Evolutionary conservation across 2,888 invertebrate species (phyloP).

Genomic region (Drosophila fungiperda): DNA sequence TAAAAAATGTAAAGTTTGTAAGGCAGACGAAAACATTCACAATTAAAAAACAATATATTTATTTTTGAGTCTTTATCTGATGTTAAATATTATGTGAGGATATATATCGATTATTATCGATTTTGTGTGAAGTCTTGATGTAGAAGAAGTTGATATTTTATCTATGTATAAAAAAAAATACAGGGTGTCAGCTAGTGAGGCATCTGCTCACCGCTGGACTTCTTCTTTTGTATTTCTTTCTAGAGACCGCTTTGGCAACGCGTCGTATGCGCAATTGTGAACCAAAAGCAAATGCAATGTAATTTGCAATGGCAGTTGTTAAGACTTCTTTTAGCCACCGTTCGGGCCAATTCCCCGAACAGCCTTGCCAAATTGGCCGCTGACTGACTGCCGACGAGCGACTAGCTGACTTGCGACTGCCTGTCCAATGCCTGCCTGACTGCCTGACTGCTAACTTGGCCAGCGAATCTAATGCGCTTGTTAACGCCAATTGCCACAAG

Average conservation of each 20-base stretch:
- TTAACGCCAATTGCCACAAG: conserved; percentile 77
- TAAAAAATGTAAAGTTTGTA: not conserved
- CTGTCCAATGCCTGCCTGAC: not conserved
- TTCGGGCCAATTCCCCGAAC: conserved; percentile 73
- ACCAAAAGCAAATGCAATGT: conserved; percentile 55
- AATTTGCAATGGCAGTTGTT: conserved; percentile 76
- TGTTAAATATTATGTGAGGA: not conserved
- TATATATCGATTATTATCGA: not conserved
- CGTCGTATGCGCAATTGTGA: conserved; percentile 67
- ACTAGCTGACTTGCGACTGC: conserved; percentile 27
- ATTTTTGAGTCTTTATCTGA: not conserved
- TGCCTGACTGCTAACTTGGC: conserved; percentile 29
- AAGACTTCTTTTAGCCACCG: conserved; percentile 62
- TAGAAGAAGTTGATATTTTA: not conserved
- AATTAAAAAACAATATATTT: not conserved
- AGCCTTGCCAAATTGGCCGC: conserved; percentile 78
- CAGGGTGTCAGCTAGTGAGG: not conserved
- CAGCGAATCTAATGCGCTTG: conserved; percentile 78
- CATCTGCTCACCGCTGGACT: accelerated
- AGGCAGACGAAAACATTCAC: no score
- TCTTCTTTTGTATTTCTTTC: not conserved
- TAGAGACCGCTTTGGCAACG: conserved; percentile 38
- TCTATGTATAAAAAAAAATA: not conserved
- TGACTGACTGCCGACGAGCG: conserved; percentile 54
- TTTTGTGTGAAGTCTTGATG: not conserved